These are phyloP conservation scores for Gallinago undulata DNA, from an alignment of 2,113 vertebrate genomes.

Conservation along the genomic window DNA sequence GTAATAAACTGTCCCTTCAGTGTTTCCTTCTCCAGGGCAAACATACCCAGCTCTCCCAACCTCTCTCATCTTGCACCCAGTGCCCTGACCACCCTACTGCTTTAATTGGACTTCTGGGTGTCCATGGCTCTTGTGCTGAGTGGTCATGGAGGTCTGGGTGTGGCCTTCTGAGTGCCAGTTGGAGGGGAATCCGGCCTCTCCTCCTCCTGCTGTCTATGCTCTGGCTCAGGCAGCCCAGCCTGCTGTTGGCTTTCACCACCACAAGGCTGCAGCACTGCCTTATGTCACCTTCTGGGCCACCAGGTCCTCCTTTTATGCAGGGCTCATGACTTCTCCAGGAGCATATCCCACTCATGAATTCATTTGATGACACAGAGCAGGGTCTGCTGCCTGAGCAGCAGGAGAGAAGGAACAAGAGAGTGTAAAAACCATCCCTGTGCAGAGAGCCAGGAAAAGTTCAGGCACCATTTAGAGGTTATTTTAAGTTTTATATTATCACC, in stretches of 20 bases:
- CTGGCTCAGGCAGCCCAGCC: neutral
- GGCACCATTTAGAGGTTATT: rapidly evolving
- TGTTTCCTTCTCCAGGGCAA: neutral
- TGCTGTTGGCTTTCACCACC: rapidly evolving
- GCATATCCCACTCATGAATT: neutral
- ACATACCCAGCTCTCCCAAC: neutral
- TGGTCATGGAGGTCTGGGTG: neutral
- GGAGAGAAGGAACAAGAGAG: neutral
- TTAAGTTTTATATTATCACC: neutral
- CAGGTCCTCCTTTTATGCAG: too few species aligned
- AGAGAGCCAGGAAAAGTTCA: neutral
- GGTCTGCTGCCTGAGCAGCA: neutral
- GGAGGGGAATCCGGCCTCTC: neutral
- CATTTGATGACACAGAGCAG: neutral
- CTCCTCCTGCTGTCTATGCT: neutral
- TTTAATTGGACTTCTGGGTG: rapidly evolving
- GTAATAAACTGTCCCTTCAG: neutral
- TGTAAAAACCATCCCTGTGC: rapidly evolving
- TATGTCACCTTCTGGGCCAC: rapidly evolving
- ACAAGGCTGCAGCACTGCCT: neutral
- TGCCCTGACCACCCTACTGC: neutral
- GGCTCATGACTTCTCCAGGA: rapidly evolving
- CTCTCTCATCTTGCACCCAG: neutral
- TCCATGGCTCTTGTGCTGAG: neutral
- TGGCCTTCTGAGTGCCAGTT: neutral